phyloP scores from a whole-genome alignment of 2,888 invertebrate genomes.

The Eudemis profundana region DNA sequence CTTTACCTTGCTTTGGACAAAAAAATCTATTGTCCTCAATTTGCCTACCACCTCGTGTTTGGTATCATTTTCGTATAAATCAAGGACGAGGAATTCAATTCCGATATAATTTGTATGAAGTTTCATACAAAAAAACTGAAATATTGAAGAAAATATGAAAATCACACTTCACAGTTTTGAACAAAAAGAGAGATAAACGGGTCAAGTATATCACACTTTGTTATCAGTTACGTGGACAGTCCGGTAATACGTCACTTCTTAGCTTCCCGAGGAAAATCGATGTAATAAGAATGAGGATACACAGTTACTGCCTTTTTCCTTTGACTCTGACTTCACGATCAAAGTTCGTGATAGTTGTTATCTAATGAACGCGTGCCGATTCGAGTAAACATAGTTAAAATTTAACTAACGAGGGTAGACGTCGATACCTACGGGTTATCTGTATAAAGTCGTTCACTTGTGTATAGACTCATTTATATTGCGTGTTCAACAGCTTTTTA shows the following conservation, averaged over 20 bases:
- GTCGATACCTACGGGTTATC: background rate
- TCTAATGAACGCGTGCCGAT: conserved; percentile 22
- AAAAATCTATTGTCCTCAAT: too few species aligned
- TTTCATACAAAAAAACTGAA: too few species aligned
- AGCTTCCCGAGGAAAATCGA: too few species aligned
- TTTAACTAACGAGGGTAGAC: background rate
- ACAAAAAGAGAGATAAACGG: conserved; percentile 1
- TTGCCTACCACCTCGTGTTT: too few species aligned
- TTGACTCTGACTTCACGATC: conserved; percentile 8
- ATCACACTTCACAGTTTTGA: too few species aligned
- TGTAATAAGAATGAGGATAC: too few species aligned
- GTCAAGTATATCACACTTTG: background rate
- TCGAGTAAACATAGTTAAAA: conserved; percentile 21
- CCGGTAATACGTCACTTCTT: background rate
- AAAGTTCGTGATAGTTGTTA: conserved; percentile 30
- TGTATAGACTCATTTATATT: background rate
- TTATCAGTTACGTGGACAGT: conserved; percentile 2
- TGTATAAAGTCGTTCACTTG: background rate
- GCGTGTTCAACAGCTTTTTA: too few species aligned
- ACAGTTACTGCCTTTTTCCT: background rate
- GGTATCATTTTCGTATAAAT: too few species aligned
- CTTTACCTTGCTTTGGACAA: too few species aligned
- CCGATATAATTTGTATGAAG: too few species aligned
- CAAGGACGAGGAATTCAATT: too few species aligned
- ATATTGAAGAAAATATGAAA: too few species aligned